Percentiles rank a stretch among this genome's conserved stretches.
phyloP scores from a whole-genome alignment of 2,113 vertebrate species.

The Felis chaus region DNA sequence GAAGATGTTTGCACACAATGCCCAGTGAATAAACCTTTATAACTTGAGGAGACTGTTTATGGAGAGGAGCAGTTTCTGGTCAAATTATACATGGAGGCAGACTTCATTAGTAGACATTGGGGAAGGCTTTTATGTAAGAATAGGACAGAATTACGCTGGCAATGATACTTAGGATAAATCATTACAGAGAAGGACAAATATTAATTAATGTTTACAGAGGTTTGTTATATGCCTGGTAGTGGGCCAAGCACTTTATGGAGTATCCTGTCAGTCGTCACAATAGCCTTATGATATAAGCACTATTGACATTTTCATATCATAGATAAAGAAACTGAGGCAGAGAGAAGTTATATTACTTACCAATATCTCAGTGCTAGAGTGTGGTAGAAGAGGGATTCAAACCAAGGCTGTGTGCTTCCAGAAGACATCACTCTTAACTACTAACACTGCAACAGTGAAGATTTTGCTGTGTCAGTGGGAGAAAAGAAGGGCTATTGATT shows the following conservation, averaged over 20 bases:
- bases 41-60: background rate
- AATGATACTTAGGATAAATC: background rate
- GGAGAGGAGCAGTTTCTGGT: background rate
- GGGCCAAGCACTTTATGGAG: background rate
- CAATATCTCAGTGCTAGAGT: background rate
- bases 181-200: background rate
- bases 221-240: background rate
- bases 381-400: background rate
- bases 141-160: background rate
- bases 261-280: background rate
- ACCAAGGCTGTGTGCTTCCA: background rate
- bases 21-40: background rate
- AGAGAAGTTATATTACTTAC: background rate
- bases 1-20: background rate
- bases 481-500: background rate
- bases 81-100: background rate
- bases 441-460: background rate
- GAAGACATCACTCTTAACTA: background rate
- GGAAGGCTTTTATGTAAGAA: background rate
- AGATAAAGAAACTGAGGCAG: background rate
- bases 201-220: background rate
- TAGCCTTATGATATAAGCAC: background rate
- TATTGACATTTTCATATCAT: background rate
- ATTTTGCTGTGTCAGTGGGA: background rate
- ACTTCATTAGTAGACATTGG: background rate